Evolutionary conservation across 92 coral and sea anemone genomes (phyloP).

Genomic region (Bergia puertoricense): DNA sequence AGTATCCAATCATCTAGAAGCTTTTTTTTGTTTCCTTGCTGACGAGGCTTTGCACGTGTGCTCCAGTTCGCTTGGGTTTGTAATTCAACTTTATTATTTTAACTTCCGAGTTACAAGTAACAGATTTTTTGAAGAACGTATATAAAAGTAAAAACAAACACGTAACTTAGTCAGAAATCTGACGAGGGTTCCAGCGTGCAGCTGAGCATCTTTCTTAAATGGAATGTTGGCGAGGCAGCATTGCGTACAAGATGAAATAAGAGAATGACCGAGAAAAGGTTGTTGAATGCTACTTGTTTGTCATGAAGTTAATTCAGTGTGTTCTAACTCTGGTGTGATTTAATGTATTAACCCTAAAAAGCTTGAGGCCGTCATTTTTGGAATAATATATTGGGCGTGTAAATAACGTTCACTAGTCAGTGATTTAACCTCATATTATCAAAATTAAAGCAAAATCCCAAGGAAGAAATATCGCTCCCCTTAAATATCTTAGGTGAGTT

Average conservation of each 20-base stretch:
- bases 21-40: no score
- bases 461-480: background rate
- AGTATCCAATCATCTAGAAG: no score
- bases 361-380: background rate
- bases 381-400: conserved; percentile 3
- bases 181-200: background rate
- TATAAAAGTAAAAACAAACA: no score
- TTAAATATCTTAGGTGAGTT: background rate
- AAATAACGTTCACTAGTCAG: background rate
- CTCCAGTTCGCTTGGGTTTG: no score
- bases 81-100: no score
- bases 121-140: no score
- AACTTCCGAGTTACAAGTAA: no score
- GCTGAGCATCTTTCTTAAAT: background rate
- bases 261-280: background rate
- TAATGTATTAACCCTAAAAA: conserved; percentile 2
- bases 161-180: no score
- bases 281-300: conserved; percentile 2
- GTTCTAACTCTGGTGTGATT: background rate
- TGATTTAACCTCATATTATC: background rate
- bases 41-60: no score
- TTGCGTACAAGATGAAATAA: background rate
- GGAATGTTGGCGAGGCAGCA: background rate
- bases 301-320: background rate
- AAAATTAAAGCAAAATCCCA: no score